These are phyloP conservation scores for Haliclystus octoradiatus DNA, from an alignment of 30 jellyfish, hydroid and myxozoan genomes.

Conservation along the genomic window DNA sequence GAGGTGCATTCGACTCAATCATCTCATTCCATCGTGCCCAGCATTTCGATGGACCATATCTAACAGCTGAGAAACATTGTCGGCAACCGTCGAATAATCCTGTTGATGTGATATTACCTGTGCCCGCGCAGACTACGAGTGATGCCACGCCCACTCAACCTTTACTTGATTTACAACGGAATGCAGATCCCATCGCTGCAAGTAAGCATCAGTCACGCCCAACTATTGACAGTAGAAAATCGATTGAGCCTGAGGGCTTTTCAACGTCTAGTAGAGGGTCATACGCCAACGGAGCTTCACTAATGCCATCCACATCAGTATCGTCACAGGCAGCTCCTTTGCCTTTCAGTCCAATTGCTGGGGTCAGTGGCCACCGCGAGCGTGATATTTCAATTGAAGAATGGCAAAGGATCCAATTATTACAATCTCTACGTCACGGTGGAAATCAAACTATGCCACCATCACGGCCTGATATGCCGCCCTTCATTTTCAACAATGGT, in stretches of 20 bases:
- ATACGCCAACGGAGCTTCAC: background rate
- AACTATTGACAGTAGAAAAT: background rate
- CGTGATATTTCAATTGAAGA: slow-evolving; percentile 4
- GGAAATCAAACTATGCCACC: background rate
- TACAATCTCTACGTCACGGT: slow-evolving; percentile 11
- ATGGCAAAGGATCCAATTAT: slow-evolving; percentile 18
- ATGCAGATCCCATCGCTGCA: too few species aligned
- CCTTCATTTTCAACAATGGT: background rate
- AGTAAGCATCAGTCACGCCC: background rate
- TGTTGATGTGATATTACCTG: background rate
- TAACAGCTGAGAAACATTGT: slow-evolving; percentile 78
- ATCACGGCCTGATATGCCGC: background rate
- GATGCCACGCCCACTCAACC: background rate
- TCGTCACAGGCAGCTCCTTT: background rate
- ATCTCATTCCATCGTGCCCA: slow-evolving; percentile 76
- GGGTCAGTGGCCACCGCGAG: slow-evolving; percentile 1
- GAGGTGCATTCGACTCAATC: slow-evolving; percentile 62
- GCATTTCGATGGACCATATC: slow-evolving; percentile 66
- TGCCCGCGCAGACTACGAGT: background rate
- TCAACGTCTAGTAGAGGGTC: background rate
- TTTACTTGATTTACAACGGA: background rate
- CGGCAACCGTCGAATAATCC: slow-evolving; percentile 15
- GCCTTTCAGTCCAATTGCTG: background rate
- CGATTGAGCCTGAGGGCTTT: background rate
- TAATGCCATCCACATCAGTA: background rate